These are phyloP conservation scores for Alosa alosa DNA, from an alignment of 2,113 vertebrate species.

Conservation along the genomic window DNA sequence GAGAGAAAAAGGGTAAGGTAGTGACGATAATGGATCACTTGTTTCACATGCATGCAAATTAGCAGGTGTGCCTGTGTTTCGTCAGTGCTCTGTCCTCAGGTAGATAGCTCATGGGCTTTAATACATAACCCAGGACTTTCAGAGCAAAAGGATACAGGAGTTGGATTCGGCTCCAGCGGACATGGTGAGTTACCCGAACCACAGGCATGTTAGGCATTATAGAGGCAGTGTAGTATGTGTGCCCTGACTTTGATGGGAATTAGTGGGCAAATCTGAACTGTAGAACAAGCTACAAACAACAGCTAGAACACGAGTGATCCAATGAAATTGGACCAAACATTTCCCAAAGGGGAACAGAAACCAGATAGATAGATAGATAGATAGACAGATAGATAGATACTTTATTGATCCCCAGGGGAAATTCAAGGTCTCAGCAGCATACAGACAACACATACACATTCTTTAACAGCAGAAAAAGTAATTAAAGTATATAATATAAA, in stretches of 20 bases:
- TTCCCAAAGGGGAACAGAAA: too few relatives aligned
- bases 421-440: too few relatives aligned
- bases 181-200: background rate
- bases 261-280: background rate
- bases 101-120: background rate
- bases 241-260: background rate
- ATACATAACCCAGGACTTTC: background rate
- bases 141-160: background rate
- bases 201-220: background rate
- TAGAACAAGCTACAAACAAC: background rate
- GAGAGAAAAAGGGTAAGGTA: background rate
- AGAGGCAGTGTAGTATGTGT: background rate
- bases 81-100: background rate
- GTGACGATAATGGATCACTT: slow-evolving; percentile 9
- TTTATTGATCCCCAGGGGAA: too few relatives aligned
- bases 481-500: too few relatives aligned
- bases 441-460: too few relatives aligned
- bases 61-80: slow-evolving; percentile 22
- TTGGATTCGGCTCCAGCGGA: background rate
- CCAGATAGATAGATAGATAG: too few relatives aligned
- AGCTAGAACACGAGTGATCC: background rate
- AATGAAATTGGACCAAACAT: background rate
- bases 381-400: too few relatives aligned
- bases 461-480: too few relatives aligned
- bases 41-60: background rate